A percentile compares a stretch with the other conserved stretches of the same genome.
phyloP scores from a whole-genome alignment of 2,888 invertebrate species.

The Leptothorax acervorum region DNA sequence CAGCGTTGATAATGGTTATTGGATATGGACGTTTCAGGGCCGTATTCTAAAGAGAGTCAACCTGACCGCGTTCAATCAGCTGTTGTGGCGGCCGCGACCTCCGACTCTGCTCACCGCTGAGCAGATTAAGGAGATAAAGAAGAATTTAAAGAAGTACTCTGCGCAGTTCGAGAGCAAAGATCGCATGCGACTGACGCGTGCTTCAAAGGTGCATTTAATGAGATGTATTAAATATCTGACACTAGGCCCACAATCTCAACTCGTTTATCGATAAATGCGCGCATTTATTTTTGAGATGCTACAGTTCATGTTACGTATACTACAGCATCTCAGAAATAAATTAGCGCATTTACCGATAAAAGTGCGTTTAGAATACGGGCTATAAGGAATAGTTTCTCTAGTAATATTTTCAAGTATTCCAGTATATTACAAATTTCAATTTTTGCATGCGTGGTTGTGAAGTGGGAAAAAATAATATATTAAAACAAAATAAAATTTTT shows the following conservation, averaged over 20 bases:
- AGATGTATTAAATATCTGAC: not conserved
- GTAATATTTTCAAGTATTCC: not conserved
- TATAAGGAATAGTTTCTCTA: not conserved
- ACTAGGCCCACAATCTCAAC: not conserved
- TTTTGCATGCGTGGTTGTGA: not conserved
- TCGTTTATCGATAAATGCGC: too few species aligned
- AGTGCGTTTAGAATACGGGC: too few species aligned
- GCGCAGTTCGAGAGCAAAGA: constrained; percentile 98
- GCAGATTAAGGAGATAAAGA: constrained; percentile 97
- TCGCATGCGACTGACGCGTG: constrained; percentile 95
- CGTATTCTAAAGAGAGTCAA: constrained; percentile 93
- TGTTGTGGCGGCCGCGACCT: constrained; percentile 98
- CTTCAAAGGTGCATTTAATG: constrained; percentile 90
- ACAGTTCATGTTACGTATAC: too few species aligned
- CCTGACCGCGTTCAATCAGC: constrained; percentile 97
- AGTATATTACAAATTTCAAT: not conserved
- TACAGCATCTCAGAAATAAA: too few species aligned
- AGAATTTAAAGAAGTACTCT: constrained; percentile 98
- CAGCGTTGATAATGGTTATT: constrained; percentile 96
- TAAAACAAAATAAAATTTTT: not conserved
- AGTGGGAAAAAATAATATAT: not conserved
- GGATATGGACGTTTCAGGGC: constrained; percentile 99
- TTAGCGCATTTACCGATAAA: too few species aligned
- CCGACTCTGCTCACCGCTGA: constrained; percentile 93
- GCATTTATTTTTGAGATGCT: too few species aligned